Percentiles rank a stretch among this genome's conserved stretches.
Conservation (phyloP, 1,140 invertebrate species). For the Trachelipus rathkii region DNA sequence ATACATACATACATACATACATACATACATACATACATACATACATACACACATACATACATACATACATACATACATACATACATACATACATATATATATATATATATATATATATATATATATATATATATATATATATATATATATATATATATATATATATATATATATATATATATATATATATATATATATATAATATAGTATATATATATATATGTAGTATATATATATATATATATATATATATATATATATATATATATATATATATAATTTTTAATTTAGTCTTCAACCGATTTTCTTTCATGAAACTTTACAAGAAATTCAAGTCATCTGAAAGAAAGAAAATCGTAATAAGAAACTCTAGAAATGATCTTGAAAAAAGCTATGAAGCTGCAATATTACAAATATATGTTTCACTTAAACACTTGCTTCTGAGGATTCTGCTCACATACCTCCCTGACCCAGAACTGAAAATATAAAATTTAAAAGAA, state of each 20-base stretch:
- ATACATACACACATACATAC: neutral
- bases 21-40: neutral
- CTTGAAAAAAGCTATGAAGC: neutral
- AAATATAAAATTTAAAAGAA: too few relatives aligned
- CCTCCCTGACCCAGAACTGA: too few relatives aligned
- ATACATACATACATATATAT: neutral
- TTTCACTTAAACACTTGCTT: too few relatives aligned
- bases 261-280: too few relatives aligned
- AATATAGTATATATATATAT: neutral
- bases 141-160: neutral
- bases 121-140: neutral
- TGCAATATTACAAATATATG: too few relatives aligned
- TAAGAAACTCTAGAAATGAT: too few relatives aligned
- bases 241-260: too few relatives aligned
- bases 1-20: neutral
- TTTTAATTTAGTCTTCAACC: too few relatives aligned
- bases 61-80: neutral
- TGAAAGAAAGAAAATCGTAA: too few relatives aligned
- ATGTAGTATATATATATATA: neutral
- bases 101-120: conserved; percentile 16
- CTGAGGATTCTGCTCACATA: too few relatives aligned
- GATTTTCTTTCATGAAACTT: too few relatives aligned
- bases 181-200: conserved; percentile 26
- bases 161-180: conserved; percentile 26
- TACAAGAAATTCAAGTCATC: too few relatives aligned